phyloP scores from a whole-genome alignment of 2,113 vertebrate genomes.

The Ovibos moschatus region DNA sequence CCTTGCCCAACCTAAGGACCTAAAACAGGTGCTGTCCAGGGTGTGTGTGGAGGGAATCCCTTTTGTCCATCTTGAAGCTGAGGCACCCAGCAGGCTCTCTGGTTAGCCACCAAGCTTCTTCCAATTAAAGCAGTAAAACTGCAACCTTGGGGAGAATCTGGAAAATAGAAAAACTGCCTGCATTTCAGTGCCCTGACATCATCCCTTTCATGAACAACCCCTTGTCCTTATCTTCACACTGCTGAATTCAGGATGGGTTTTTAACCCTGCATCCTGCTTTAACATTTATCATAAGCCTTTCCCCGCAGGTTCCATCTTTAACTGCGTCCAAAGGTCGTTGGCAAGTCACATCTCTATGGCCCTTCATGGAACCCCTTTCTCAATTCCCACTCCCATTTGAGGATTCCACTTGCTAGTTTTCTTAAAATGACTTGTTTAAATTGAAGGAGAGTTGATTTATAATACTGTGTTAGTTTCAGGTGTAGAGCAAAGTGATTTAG shows the following conservation, averaged over 20 bases:
- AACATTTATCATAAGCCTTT: background rate
- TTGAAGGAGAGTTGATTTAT: background rate
- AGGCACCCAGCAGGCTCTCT: background rate
- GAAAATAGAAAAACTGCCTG: background rate
- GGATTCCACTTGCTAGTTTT: background rate
- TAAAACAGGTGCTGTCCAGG: background rate
- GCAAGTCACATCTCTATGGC: background rate
- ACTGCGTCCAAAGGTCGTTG: background rate
- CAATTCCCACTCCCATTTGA: background rate
- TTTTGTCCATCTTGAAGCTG: background rate
- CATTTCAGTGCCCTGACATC: no score
- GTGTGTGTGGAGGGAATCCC: background rate
- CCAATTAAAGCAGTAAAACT: background rate
- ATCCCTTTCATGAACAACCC: no score
- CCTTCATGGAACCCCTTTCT: background rate
- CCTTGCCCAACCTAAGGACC: background rate
- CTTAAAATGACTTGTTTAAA: background rate
- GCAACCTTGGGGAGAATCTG: background rate
- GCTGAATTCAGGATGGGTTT: background rate
- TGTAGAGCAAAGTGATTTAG: background rate
- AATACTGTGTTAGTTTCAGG: background rate
- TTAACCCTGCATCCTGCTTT: background rate
- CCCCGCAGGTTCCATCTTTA: background rate
- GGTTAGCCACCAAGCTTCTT: background rate
- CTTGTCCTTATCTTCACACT: rapidly evolving